A percentile compares a stretch with the other conserved stretches of the same genome.
phyloP scores from a whole-genome alignment of 1,140 invertebrate genomes.

The Drosophila simulans region DNA sequence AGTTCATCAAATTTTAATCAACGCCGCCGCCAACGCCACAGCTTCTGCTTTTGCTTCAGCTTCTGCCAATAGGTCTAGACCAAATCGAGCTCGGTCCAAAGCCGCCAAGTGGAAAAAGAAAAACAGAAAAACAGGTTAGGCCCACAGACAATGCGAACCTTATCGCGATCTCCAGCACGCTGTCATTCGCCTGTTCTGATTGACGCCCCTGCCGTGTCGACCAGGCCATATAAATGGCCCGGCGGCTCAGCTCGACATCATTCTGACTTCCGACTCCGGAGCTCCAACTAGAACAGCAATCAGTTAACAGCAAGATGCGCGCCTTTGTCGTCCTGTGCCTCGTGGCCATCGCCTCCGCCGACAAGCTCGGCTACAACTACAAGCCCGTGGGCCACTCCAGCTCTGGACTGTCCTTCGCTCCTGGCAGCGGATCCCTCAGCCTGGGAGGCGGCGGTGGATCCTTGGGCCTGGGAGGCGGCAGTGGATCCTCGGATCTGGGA shows the following conservation, averaged over 20 bases:
- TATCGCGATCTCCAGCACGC: constrained; percentile 70
- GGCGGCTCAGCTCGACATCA: constrained; percentile 50
- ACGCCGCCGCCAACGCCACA: constrained; percentile 47
- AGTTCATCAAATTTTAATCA: constrained; percentile 82
- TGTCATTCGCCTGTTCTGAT: constrained; percentile 65
- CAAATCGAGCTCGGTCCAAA: constrained; percentile 19
- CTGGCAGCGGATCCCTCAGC: constrained; percentile 54
- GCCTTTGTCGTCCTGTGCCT: constrained; percentile 74
- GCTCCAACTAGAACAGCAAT: constrained; percentile 68
- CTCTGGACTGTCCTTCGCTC: constrained; percentile 69
- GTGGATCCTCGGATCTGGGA: constrained; percentile 26
- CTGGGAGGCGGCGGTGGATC: constrained; percentile 22
- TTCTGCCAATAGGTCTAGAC: not conserved
- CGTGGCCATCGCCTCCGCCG: constrained; percentile 67
- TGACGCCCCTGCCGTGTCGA: constrained; percentile 50
- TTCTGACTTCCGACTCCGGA: constrained; percentile 70
- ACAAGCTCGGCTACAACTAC: constrained; percentile 79
- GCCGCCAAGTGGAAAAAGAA: constrained; percentile 46
- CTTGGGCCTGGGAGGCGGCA: constrained; percentile 30
- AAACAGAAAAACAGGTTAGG: constrained; percentile 71
- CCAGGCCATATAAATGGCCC: constrained; percentile 64
- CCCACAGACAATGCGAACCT: constrained; percentile 51
- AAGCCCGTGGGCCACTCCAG: constrained; percentile 71
- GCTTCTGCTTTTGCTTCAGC: constrained; percentile 9
- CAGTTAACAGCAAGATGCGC: constrained; percentile 53